A percentile compares a stretch with the other conserved stretches of the same genome.
These are phyloP conservation scores for Sitodiplosis mosellana DNA, from an alignment of 1,140 invertebrate genomes.

Conservation along the genomic window DNA sequence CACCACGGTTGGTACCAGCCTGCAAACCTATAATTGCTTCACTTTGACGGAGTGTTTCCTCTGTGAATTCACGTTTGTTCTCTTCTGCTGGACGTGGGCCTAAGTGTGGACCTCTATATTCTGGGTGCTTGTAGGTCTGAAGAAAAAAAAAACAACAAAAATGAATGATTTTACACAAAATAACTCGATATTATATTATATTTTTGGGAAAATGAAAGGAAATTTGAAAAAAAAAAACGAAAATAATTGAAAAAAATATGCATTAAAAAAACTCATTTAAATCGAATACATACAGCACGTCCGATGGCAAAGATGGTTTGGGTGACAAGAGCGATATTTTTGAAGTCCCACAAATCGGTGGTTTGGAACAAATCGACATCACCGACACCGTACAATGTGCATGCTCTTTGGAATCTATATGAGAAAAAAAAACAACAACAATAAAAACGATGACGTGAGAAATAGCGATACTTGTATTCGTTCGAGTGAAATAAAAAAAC, in stretches of 20 bases:
- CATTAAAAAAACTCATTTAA: no score
- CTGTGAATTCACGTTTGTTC: slow-evolving; percentile 73
- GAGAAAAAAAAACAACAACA: neutral
- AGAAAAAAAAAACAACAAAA: slow-evolving; percentile 6
- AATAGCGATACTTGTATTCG: neutral
- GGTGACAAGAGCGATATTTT: slow-evolving; percentile 79
- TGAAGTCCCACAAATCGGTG: slow-evolving; percentile 81
- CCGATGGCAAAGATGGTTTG: slow-evolving; percentile 76
- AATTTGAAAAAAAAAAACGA: slow-evolving; percentile 1
- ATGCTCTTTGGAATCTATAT: slow-evolving; percentile 71
- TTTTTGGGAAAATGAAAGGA: neutral
- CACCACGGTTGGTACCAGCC: slow-evolving; percentile 80
- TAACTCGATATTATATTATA: slow-evolving; percentile 4
- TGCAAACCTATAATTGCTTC: slow-evolving; percentile 77
- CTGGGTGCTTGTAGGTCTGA: slow-evolving; percentile 69
- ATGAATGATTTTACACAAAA: slow-evolving; percentile 4
- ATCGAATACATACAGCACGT: slow-evolving; percentile 50
- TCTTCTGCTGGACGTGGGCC: slow-evolving; percentile 73
- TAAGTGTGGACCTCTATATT: slow-evolving; percentile 69
- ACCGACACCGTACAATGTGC: slow-evolving; percentile 69
- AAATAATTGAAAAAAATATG: no score
- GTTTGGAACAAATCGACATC: slow-evolving; percentile 88
- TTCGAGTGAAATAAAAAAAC: no score
- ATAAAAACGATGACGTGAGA: neutral
- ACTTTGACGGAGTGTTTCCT: slow-evolving; percentile 70